Base-by-base conservation (phyloP, 1,140 invertebrate species). In the Stratiolaelaps scimitus region DNA sequence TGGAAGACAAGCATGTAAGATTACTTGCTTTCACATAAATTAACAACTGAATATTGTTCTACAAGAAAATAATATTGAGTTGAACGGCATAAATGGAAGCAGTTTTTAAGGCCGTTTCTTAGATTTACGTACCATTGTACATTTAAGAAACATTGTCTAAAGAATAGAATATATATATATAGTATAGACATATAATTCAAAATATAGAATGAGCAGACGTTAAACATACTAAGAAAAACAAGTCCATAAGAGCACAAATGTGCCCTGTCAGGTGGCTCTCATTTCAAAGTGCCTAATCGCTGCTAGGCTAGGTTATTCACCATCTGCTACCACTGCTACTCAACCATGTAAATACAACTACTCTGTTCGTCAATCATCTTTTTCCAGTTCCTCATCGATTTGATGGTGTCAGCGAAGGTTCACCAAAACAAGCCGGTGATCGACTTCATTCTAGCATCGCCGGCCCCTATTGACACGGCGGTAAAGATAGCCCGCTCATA, bases 321-420 rank as follows among this genome's bases (percentile, higher is more conserved):
- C n/a, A n/a, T n/a, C n/a, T n/a, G n/a, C n/a, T n/a, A n/a, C n/a
- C n/a, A n/a, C n/a, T n/a, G n/a, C n/a, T n/a, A n/a, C n/a, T n/a
- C n/a, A n/a, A n/a, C n/a, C n/a, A n/a, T n/a, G n/a, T n/a, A n/a
- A n/a, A 40, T 40, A 10, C 34, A 6, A 40, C 5, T 40, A 40
- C 10, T 40, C 10, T 10, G 34, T n/a, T n/a, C n/a, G n/a, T n/a
- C 53, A 66, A 68, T 65, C 68, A 56, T 70, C 70, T 68, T 64
- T 69, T 75, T 80, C 65, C 74, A 88, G 84, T 99, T 98, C 76
- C 89, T 98, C 28, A 96, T 95, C 77, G 97, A 98, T 76, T 79
- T 98, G 72, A 98, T 98, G 91, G 85, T 96, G 5, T 94, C 92
- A 76, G 94, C 93, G 10, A 98, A 97, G 77, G 89, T 91, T 71